A percentile compares a stretch with the other conserved stretches of the same genome.
These are phyloP conservation scores for Trimorus sp. DNA, from an alignment of 2,888 invertebrate species.

Conservation along the genomic window DNA sequence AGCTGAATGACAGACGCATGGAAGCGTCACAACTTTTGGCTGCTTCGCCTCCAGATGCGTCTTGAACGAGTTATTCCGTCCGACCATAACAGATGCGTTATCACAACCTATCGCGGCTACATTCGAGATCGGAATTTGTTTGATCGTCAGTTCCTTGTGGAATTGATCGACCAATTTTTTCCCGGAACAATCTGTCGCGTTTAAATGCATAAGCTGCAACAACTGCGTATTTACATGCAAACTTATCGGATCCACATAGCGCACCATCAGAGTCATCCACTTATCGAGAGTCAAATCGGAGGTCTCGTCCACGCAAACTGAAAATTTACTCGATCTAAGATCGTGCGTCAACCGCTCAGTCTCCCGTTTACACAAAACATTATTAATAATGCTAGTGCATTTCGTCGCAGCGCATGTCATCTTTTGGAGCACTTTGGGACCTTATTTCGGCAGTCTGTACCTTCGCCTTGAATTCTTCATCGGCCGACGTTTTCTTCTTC, in stretches of 20 bases:
- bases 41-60: neutral
- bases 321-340: conserved; percentile 11
- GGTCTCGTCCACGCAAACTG: conserved; percentile 37
- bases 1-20: conserved; percentile 10
- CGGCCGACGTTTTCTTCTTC: neutral
- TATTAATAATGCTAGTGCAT: conserved; percentile 4
- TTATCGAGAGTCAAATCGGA: conserved; percentile 25
- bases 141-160: neutral
- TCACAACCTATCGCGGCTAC: neutral
- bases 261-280: conserved; percentile 24
- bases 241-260: conserved; percentile 5
- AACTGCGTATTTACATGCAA: neutral
- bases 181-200: neutral
- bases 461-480: neutral
- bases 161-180: neutral
- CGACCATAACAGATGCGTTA: conserved; percentile 14
- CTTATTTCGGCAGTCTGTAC: conserved; percentile 4
- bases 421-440: neutral
- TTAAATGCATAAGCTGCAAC: neutral
- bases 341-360: neutral
- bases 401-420: conserved; percentile 10
- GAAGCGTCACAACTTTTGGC: neutral
- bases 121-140: conserved; percentile 3
- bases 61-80: neutral
- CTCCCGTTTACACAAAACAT: conserved; percentile 20